phyloP scores from a whole-genome alignment of 2,113 vertebrate species.

The Fregetta grallaria region DNA sequence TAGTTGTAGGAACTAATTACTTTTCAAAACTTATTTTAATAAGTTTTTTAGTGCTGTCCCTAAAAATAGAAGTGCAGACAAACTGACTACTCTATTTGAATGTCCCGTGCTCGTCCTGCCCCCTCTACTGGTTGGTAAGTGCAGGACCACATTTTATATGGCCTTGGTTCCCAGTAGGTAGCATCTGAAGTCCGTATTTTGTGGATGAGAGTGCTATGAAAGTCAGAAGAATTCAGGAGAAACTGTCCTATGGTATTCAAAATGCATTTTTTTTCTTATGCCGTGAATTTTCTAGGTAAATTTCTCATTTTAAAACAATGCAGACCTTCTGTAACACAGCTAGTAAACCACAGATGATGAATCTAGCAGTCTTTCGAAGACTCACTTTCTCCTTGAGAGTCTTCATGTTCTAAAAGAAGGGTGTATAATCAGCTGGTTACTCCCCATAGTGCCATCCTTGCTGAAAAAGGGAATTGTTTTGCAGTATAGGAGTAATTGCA shows the following conservation, averaged over 20 bases:
- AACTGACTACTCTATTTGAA: background rate
- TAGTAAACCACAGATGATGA: background rate
- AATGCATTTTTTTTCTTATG: background rate
- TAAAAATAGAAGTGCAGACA: background rate
- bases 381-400: background rate
- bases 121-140: constrained; percentile 46
- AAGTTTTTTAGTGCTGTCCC: background rate
- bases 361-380: background rate
- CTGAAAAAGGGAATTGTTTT: background rate
- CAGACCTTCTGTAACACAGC: background rate
- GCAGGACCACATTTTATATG: background rate
- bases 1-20: background rate
- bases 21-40: constrained; percentile 3
- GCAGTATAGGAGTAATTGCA: background rate
- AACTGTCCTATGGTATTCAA: background rate
- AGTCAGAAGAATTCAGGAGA: background rate
- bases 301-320: background rate
- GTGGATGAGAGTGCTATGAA: background rate
- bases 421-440: background rate
- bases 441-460: background rate
- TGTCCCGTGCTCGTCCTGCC: background rate
- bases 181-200: accelerated
- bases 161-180: background rate
- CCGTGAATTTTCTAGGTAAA: background rate
- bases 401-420: background rate